Conservation (phyloP, 2,888 invertebrate species). For the Corbicula japonica region DNA sequence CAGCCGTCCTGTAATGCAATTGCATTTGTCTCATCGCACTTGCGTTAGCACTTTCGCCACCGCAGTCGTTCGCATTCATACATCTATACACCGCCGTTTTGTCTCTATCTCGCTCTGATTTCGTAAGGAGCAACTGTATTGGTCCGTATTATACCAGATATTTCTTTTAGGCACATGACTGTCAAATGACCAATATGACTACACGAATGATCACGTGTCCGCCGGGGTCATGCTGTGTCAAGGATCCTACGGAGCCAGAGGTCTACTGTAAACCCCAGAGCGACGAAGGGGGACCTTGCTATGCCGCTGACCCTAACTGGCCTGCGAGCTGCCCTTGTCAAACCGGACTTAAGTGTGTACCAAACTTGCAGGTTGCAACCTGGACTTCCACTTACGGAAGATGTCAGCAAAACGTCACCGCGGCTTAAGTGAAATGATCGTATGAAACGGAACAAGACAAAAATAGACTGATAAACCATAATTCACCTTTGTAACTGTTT, state of each 20-base stretch:
- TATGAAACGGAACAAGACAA: neutral
- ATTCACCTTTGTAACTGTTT: neutral
- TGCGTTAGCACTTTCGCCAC: too few relatives aligned
- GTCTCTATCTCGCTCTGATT: too few relatives aligned
- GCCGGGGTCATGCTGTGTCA: slow-evolving; percentile 47
- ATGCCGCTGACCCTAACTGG: slow-evolving; percentile 39
- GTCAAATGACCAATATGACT: slow-evolving; percentile 45
- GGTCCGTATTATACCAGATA: too few relatives aligned
- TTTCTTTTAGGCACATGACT: slow-evolving; percentile 44
- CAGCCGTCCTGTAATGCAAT: too few relatives aligned
- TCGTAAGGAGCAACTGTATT: too few relatives aligned
- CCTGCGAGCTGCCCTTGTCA: slow-evolving; percentile 47
- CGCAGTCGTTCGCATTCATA: too few relatives aligned
- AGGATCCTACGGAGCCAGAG: slow-evolving; percentile 42
- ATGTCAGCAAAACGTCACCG: slow-evolving; percentile 40
- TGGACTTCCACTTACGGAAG: slow-evolving; percentile 58
- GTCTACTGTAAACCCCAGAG: slow-evolving; percentile 61
- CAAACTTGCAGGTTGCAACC: slow-evolving; percentile 54
- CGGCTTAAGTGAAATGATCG: neutral
- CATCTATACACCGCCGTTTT: too few relatives aligned
- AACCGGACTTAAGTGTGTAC: slow-evolving; percentile 43
- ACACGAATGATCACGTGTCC: slow-evolving; percentile 48
- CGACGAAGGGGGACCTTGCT: slow-evolving; percentile 47
- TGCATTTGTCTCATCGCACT: too few relatives aligned
- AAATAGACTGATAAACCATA: neutral